Percentiles rank a stretch among this genome's conserved stretches.
phyloP scores from a whole-genome alignment of 2,888 invertebrate genomes.

The Linnaemya vulpina region DNA sequence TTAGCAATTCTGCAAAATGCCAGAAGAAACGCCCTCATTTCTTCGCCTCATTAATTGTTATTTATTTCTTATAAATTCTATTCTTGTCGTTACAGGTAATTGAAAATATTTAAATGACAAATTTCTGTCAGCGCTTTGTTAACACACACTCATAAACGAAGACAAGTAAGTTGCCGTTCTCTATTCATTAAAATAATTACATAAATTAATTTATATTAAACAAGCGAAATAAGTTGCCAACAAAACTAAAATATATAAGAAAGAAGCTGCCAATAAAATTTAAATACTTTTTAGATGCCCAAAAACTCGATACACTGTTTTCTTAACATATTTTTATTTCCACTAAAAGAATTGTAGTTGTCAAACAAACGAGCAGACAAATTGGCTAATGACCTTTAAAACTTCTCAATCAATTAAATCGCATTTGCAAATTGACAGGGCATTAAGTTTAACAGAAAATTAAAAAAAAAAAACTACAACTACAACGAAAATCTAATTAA shows the following conservation, averaged over 20 bases:
- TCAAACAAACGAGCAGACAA: slow-evolving; percentile 55
- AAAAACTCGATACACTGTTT: not conserved
- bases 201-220: slow-evolving; percentile 30
- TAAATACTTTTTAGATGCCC: too few species aligned
- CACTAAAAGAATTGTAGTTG: not conserved
- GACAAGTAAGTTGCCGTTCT: slow-evolving; percentile 18
- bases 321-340: not conserved
- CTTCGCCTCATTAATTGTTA: slow-evolving; percentile 35
- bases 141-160: not conserved
- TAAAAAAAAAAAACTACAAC: not conserved
- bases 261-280: not conserved
- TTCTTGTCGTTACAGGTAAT: slow-evolving; percentile 58
- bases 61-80: slow-evolving; percentile 42
- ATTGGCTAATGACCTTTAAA: slow-evolving; percentile 60
- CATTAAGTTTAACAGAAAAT: not conserved
- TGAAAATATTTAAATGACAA: slow-evolving; percentile 33
- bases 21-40: not conserved
- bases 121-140: slow-evolving; percentile 47
- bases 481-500: slow-evolving; percentile 4
- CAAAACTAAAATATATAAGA: not conserved
- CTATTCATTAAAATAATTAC: not conserved
- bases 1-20: not conserved
- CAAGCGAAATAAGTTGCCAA: slow-evolving; percentile 9
- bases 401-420: slow-evolving; percentile 47
- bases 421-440: slow-evolving; percentile 36